phyloP scores from a whole-genome alignment of 2,888 invertebrate genomes.

The Lamellibrachia satsuma region DNA sequence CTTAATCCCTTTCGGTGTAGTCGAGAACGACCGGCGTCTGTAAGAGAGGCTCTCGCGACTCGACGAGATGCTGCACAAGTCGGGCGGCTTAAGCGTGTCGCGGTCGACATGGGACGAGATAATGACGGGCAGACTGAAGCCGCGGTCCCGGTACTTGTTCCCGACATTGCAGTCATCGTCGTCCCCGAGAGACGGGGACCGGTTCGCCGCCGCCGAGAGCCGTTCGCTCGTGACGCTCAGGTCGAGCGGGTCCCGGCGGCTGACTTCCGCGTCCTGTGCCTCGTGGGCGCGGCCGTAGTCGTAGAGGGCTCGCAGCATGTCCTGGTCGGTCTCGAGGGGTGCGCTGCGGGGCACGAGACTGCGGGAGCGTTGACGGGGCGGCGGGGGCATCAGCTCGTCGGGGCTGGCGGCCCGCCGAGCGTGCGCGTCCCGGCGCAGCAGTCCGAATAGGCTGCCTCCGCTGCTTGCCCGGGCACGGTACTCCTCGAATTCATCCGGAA shows the following conservation, averaged over 20 bases:
- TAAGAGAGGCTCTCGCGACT: slow-evolving; percentile 26
- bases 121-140: slow-evolving; percentile 24
- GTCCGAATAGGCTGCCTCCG: slow-evolving; percentile 29
- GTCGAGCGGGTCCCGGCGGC: slow-evolving; percentile 19
- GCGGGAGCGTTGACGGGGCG: slow-evolving; percentile 20
- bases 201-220: background rate
- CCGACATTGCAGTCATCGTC: background rate
- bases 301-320: slow-evolving; percentile 21
- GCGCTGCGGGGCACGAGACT: slow-evolving; percentile 21
- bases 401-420: background rate
- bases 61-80: slow-evolving; percentile 22
- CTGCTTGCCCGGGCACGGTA: slow-evolving; percentile 28
- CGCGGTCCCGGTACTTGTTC: slow-evolving; percentile 19
- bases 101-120: slow-evolving; percentile 27
- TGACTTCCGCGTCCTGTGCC: background rate
- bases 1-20: slow-evolving; percentile 80
- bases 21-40: slow-evolving; percentile 81
- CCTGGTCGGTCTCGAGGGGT: background rate
- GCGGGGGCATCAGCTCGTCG: background rate
- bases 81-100: slow-evolving; percentile 25
- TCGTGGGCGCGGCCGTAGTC: background rate
- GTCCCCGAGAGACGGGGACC: background rate
- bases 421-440: slow-evolving; percentile 26
- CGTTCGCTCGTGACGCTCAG: background rate
- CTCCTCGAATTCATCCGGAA: slow-evolving; percentile 35